Evolutionary conservation across 1,140 invertebrate species (phyloP).

Genomic region (Drosophila micromelanica): DNA sequence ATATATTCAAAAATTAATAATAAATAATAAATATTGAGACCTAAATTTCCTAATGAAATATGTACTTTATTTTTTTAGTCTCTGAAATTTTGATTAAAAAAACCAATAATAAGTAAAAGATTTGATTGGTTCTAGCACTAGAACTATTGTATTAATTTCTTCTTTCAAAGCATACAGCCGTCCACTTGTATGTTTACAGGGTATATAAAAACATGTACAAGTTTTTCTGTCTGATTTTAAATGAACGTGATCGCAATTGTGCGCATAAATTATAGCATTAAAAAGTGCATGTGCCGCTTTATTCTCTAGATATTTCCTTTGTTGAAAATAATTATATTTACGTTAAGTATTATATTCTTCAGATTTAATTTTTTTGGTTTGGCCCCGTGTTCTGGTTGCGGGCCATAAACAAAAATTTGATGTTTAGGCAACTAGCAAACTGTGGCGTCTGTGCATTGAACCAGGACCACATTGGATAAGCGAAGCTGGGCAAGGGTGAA

Average conservation of each 20-base stretch:
- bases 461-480: slow-evolving; percentile 48
- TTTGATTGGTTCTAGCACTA: too few relatives aligned
- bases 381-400: slow-evolving; percentile 15
- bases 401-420: slow-evolving; percentile 8
- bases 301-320: slow-evolving; percentile 38
- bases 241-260: slow-evolving; percentile 24
- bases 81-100: too few relatives aligned
- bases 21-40: too few relatives aligned
- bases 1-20: too few relatives aligned
- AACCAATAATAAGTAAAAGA: too few relatives aligned
- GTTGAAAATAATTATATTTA: slow-evolving; percentile 22
- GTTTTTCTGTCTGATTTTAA: slow-evolving; percentile 25
- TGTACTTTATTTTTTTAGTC: too few relatives aligned
- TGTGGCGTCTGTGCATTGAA: slow-evolving; percentile 60
- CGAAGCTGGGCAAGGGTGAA: slow-evolving; percentile 17
- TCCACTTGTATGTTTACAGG: slow-evolving; percentile 3
- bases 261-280: slow-evolving; percentile 46
- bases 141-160: too few relatives aligned
- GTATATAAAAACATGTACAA: slow-evolving; percentile 8
- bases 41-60: too few relatives aligned
- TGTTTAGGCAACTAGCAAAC: slow-evolving; percentile 22
- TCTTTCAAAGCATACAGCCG: background rate
- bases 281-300: slow-evolving; percentile 35
- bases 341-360: slow-evolving; percentile 1
- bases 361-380: slow-evolving; percentile 10